Base-by-base conservation (phyloP, 2,888 invertebrate species). In the Drosophila differens region DNA sequence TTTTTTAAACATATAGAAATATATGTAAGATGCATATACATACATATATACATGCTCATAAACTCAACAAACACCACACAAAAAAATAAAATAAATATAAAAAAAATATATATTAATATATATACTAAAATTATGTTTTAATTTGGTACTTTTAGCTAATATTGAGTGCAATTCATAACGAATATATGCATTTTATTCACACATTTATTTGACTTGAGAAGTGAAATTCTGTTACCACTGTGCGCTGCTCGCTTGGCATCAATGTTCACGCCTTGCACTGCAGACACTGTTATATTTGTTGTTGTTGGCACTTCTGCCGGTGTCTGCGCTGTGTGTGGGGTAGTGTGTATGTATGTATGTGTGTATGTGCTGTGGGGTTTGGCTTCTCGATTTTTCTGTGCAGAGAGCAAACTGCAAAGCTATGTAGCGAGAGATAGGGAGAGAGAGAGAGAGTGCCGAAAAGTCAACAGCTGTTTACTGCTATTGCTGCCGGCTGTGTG, bases 351-450 rank as follows among this genome's bases (percentile, higher is more conserved):
- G 14, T 35, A 60, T 64, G 41, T 60, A 47, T 59, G 49, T 64
- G 25, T 66, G 52, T 66, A 22, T 63, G 55, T 51, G 51, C 16
- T 47, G n/a, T 58, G 41, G 30, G 58, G 58, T 41, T 59, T 74
- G 68, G 64, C 81, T 85, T 83, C 85, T 81, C 81, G 85, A 76
- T 73, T 58, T 57, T 85, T 83, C 79, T 52, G 61, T 59, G 64
- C 57, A 57, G 58, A 58, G 59, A 73, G 65, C 25, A 30, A 55
- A 37, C 33, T n/a, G 65, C 32, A 66, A 35, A 33, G 37, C 22
- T 41, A 14, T 35, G 44, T 35, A 63, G 52, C 39, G n/a, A 58
- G 4, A 47, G 14, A 39, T 6, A 35, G 22, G 49, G 22, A 47
- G 30, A 54, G 22, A 41, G n/a, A n/a, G 41, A 41, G 44, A 22